Evolutionary conservation across 1,140 invertebrate genomes (phyloP).

Genomic region (Paramacrobiotus metropolitanus): DNA sequence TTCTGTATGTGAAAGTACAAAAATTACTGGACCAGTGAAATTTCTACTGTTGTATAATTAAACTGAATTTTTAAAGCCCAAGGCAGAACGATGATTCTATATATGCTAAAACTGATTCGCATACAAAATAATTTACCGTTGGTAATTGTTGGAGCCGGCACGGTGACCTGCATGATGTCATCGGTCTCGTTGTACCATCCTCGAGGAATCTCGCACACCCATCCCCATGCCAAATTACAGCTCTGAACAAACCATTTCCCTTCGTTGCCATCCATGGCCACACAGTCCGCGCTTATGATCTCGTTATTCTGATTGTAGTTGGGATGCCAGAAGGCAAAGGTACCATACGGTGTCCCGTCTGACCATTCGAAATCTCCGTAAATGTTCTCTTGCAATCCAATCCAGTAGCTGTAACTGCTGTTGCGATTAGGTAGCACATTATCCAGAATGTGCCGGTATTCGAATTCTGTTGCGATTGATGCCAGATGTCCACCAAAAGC

Average conservation of each 20-base stretch:
- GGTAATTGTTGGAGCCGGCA: neutral
- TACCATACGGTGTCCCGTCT: neutral
- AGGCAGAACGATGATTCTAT: no score
- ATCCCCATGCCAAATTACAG: neutral
- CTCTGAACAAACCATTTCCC: neutral
- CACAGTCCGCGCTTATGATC: no score
- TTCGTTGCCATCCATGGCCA: neutral
- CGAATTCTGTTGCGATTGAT: neutral
- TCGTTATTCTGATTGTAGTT: no score
- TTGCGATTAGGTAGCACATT: neutral
- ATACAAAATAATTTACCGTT: neutral
- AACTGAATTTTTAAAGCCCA: no score
- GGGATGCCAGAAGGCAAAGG: no score
- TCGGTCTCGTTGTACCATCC: neutral
- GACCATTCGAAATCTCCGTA: neutral
- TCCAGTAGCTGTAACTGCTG: neutral
- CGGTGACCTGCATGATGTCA: neutral
- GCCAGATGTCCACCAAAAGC: neutral
- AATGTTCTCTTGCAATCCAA: neutral
- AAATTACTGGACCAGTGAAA: no score
- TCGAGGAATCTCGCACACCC: neutral
- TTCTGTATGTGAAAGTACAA: no score
- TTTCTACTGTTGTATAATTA: no score
- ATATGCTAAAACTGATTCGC: no score
- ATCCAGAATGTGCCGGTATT: neutral